Percentiles rank a stretch among this genome's conserved stretches.
Conservation (phyloP, 2,797 vertebrate species). For the Petrocephalus schoutedeni region DNA sequence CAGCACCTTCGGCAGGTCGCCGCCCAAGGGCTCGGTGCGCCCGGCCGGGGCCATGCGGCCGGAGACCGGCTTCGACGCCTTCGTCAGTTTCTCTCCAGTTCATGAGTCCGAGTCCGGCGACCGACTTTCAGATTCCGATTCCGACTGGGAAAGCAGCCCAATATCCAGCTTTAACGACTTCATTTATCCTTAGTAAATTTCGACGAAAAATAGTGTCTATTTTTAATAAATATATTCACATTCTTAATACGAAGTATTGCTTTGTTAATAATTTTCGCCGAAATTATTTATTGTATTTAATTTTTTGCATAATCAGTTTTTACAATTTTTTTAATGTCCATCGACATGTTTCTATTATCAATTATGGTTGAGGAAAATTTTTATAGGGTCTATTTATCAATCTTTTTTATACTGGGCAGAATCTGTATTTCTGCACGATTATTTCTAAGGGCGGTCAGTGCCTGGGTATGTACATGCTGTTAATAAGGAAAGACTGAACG, state of each 20-base stretch:
- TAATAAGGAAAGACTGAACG: background rate
- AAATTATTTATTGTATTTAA: slow-evolving; percentile 24
- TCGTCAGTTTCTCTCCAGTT: slow-evolving; percentile 62
- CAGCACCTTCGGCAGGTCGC: slow-evolving; percentile 47
- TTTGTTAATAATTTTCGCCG: background rate
- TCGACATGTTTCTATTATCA: background rate
- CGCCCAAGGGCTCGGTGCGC: slow-evolving; percentile 43
- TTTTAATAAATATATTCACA: background rate
- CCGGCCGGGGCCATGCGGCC: slow-evolving; percentile 42
- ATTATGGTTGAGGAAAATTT: background rate
- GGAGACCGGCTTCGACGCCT: slow-evolving; percentile 32
- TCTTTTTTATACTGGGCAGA: background rate
- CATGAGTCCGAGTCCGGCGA: slow-evolving; percentile 48
- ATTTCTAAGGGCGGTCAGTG: background rate
- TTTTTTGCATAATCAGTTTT: background rate
- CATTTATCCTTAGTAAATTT: slow-evolving; percentile 41
- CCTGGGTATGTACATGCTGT: background rate
- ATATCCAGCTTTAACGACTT: slow-evolving; percentile 57
- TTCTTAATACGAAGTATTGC: background rate
- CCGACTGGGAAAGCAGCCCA: slow-evolving; percentile 70
- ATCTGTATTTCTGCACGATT: background rate
- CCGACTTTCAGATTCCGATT: slow-evolving; percentile 59
- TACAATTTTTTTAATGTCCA: no score
- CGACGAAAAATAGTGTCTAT: background rate
- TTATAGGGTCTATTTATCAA: background rate